phyloP scores from a whole-genome alignment of 2,797 vertebrate genomes.

The Semotilus atromaculatus region DNA sequence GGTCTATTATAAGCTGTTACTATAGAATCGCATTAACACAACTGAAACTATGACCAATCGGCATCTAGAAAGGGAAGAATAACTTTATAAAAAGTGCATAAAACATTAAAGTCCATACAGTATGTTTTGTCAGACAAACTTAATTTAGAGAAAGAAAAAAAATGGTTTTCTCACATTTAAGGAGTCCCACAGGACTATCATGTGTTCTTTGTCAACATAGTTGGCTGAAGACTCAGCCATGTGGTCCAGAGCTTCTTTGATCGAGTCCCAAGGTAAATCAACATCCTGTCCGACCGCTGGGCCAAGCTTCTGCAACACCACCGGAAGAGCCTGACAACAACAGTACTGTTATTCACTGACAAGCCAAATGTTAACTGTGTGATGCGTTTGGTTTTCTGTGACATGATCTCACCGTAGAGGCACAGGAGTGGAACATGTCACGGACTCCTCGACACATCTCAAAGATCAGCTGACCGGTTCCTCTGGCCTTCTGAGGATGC shows the following conservation, averaged over 20 bases:
- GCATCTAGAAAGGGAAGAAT: background rate
- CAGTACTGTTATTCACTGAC: background rate
- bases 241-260: slow-evolving; percentile 85
- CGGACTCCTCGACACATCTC: slow-evolving; percentile 96
- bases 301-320: slow-evolving; percentile 87
- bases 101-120: too few species aligned
- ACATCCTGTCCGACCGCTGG: slow-evolving; percentile 76
- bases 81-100: background rate
- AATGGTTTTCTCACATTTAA: slow-evolving; percentile 79
- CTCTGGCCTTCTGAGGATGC: slow-evolving; percentile 86
- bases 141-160: background rate
- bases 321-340: slow-evolving; percentile 78
- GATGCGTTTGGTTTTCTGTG: background rate
- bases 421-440: slow-evolving; percentile 94
- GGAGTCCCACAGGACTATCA: slow-evolving; percentile 86
- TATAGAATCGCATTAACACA: background rate
- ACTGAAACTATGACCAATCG: background rate
- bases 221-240: slow-evolving; percentile 83
- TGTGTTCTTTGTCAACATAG: slow-evolving; percentile 85
- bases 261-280: slow-evolving; percentile 82
- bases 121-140: too few species aligned
- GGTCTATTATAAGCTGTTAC: background rate
- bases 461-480: slow-evolving; percentile 91
- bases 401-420: slow-evolving; percentile 78
- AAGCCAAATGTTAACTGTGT: background rate